phyloP scores from a whole-genome alignment of 2,113 vertebrate species.

The Pimephales promelas region DNA sequence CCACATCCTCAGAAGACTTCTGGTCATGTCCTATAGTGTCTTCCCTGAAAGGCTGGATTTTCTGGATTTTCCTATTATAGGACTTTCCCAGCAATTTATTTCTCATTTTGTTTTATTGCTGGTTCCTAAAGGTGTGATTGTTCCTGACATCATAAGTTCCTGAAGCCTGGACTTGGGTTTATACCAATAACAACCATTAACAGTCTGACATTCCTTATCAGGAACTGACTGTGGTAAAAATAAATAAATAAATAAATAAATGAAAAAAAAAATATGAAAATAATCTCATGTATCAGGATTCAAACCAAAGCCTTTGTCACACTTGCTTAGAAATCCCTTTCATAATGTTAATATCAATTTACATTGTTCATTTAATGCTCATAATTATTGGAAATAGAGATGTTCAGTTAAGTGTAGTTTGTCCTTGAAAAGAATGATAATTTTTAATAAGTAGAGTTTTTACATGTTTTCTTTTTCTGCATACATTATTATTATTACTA shows the following conservation, averaged over 20 bases:
- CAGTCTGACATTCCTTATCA: constrained; percentile 37
- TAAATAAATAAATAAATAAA: no score
- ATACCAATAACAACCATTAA: constrained; percentile 38
- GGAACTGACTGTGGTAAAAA: constrained; percentile 3
- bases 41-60: constrained; percentile 21
- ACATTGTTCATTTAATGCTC: not conserved
- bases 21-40: constrained; percentile 27
- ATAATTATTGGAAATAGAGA: not conserved
- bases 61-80: constrained; percentile 56
- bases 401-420: not conserved
- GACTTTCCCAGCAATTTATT: constrained; percentile 55
- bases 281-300: not conserved
- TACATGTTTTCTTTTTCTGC: no score
- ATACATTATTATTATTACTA: no score
- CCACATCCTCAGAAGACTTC: constrained; percentile 23
- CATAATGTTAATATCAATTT: not conserved
- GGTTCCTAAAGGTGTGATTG: constrained; percentile 48
- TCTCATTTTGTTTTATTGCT: constrained; percentile 60
- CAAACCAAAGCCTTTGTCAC: not conserved
- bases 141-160: constrained; percentile 45
- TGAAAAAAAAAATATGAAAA: no score
- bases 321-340: not conserved
- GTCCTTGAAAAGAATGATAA: no score
- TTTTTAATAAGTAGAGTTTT: not conserved
- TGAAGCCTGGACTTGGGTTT: constrained; percentile 39